These are phyloP conservation scores for Lordiphosa andalusiaca DNA, from an alignment of 2,888 invertebrate genomes.

Conservation along the genomic window DNA sequence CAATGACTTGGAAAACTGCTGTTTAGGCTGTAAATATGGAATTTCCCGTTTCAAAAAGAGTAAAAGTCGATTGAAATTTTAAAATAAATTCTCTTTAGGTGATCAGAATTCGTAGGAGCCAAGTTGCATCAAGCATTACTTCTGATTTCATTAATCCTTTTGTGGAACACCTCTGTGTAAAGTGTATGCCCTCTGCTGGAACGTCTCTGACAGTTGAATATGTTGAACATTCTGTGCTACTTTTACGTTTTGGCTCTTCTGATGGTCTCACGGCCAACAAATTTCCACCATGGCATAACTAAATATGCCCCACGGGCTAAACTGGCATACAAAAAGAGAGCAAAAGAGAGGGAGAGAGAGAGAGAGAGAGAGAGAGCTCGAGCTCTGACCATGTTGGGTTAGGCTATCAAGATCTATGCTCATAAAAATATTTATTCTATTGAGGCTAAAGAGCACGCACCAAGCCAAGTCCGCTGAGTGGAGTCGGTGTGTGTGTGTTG, in stretches of 20 bases:
- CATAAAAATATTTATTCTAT: slow-evolving; percentile 14
- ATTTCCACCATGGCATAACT: slow-evolving; percentile 57
- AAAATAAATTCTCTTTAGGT: too few relatives aligned
- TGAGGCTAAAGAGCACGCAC: slow-evolving; percentile 28
- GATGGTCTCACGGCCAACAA: slow-evolving; percentile 18
- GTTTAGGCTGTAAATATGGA: too few relatives aligned
- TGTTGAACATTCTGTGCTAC: slow-evolving; percentile 54
- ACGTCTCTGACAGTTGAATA: neutral
- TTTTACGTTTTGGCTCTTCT: slow-evolving; percentile 36
- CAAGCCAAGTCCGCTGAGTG: slow-evolving; percentile 3
- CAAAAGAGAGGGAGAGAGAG: slow-evolving; percentile 4
- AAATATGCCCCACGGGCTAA: slow-evolving; percentile 57
- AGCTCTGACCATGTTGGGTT: slow-evolving; percentile 5
- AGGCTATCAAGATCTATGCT: slow-evolving; percentile 4
- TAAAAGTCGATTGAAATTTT: too few relatives aligned
- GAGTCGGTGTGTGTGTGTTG: neutral
- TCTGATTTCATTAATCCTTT: too few relatives aligned
- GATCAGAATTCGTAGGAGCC: too few relatives aligned
- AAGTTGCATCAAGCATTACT: too few relatives aligned
- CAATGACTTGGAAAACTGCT: too few relatives aligned
- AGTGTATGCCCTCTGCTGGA: too few relatives aligned
- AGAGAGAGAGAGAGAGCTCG: slow-evolving; percentile 8
- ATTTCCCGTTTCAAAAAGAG: too few relatives aligned
- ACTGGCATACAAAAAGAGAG: slow-evolving; percentile 37
- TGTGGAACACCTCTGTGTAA: too few relatives aligned